phyloP scores from a whole-genome alignment of 53 echinoderm and acorn worm genomes.

The Hippasteria phrygiana region DNA sequence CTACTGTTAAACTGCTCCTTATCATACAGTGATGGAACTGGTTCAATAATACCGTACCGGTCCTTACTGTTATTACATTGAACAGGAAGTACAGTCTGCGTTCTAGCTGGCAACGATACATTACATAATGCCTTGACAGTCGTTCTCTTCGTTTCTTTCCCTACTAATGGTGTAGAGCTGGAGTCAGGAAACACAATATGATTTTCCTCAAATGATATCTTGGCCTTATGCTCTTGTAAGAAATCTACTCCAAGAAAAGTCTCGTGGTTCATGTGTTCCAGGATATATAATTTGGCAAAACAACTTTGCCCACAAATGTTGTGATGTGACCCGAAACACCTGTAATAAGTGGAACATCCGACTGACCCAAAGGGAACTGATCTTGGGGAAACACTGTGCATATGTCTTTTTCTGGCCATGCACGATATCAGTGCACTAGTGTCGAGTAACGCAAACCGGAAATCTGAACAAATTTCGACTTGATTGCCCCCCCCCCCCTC shows the following conservation, averaged over 20 bases:
- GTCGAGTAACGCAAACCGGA: no score
- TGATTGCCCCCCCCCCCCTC: no score
- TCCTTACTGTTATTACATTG: neutral
- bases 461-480: no score
- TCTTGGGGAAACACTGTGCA: no score
- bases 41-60: conserved; percentile 13
- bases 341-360: no score
- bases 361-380: no score
- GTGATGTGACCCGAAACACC: no score
- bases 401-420: no score
- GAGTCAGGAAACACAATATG: neutral
- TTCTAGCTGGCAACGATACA: conserved; percentile 17
- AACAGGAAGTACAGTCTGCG: neutral
- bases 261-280: neutral
- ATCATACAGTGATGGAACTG: neutral
- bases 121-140: neutral
- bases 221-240: conserved; percentile 10
- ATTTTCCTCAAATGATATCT: conserved; percentile 18
- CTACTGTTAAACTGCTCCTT: neutral
- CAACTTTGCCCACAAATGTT: no score
- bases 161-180: neutral
- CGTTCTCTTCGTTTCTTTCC: neutral
- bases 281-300: neutral
- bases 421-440: no score
- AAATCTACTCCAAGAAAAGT: neutral